These are phyloP conservation scores for Scrobipalpa costella DNA, from an alignment of 2,888 invertebrate genomes.

Conservation along the genomic window DNA sequence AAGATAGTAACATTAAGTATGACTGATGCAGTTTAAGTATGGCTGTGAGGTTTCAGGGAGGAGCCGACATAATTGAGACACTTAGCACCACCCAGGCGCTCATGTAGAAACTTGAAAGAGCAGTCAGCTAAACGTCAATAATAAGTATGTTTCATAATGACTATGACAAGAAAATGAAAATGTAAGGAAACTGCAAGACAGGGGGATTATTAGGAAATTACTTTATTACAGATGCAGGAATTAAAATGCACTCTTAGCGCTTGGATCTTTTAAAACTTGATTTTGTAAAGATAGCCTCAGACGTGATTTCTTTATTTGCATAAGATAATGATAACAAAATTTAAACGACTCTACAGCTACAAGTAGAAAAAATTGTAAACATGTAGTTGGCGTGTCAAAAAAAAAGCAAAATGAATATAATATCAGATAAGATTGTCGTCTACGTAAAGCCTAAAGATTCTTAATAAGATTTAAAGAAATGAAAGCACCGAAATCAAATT, in stretches of 20 bases:
- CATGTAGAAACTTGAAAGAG: constrained; percentile 10
- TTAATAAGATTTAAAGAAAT: too few species aligned
- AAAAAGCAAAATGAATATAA: too few species aligned
- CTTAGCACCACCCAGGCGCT: constrained; percentile 10
- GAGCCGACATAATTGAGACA: not conserved
- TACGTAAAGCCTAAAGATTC: too few species aligned
- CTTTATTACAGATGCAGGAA: not conserved
- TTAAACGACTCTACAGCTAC: too few species aligned
- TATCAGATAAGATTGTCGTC: too few species aligned
- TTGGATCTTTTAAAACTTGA: not conserved
- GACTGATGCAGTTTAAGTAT: not conserved
- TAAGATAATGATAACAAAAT: too few species aligned
- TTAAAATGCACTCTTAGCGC: not conserved
- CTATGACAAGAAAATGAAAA: constrained; percentile 4
- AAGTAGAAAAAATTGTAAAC: too few species aligned
- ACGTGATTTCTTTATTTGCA: too few species aligned
- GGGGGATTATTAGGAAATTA: not conserved
- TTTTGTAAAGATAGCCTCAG: not conserved
- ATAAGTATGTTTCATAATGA: not conserved
- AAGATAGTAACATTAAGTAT: constrained; percentile 1
- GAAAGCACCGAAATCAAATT: too few species aligned
- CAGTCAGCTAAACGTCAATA: constrained; percentile 10
- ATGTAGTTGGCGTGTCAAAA: too few species aligned
- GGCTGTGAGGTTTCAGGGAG: constrained; percentile 2
- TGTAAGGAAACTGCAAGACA: not conserved